Conservation (phyloP, 2,888 invertebrate genomes). For the Tupiocoris notatus region DNA sequence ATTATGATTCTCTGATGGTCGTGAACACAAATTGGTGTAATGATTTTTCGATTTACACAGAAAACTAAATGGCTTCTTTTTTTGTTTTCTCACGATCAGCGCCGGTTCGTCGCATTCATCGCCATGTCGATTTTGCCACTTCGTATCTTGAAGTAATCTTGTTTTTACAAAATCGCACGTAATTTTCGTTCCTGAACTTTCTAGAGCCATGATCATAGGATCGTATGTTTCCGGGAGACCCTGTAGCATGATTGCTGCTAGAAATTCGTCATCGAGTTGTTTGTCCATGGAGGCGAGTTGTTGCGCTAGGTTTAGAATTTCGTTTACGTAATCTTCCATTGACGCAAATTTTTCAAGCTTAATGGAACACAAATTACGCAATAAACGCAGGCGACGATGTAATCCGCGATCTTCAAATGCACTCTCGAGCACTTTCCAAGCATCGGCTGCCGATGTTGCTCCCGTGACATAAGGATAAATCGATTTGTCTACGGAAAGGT, state of each 20-base stretch:
- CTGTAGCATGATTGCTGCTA: constrained; percentile 12
- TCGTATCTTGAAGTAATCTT: neutral
- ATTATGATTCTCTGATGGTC: neutral
- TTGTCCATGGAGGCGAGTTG: neutral
- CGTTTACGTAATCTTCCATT: constrained; percentile 9
- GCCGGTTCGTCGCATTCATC: no score
- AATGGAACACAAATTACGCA: neutral
- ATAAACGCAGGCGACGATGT: neutral
- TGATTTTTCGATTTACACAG: no score
- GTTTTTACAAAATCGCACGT: neutral
- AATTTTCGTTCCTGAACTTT: neutral
- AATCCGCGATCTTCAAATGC: neutral
- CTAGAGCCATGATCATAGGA: constrained; percentile 9
- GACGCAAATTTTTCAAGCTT: neutral
- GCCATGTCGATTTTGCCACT: neutral
- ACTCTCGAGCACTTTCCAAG: no score
- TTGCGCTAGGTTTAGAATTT: neutral
- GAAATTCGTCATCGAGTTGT: constrained; percentile 8
- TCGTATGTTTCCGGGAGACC: constrained; percentile 1
- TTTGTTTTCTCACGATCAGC: no score
- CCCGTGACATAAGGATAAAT: no score
- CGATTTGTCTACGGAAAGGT: no score
- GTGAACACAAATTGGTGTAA: neutral
- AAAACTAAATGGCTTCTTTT: no score
- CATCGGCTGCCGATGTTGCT: no score